Conservation (phyloP, 2,888 invertebrate species). For the Leuctra nigra region DNA sequence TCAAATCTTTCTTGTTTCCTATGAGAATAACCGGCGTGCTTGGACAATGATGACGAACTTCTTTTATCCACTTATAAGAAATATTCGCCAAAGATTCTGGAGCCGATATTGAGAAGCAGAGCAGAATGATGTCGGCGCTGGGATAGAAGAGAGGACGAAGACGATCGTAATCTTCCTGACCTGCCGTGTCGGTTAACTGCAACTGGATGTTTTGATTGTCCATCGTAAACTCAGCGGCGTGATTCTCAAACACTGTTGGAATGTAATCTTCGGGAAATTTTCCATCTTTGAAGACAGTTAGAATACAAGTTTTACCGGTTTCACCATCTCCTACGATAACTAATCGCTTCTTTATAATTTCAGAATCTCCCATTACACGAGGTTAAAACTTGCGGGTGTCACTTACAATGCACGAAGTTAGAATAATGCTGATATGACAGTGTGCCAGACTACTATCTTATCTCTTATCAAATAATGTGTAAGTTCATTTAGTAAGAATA, state of each 20-base stretch:
- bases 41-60: slow-evolving; percentile 54
- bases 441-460: too few species aligned
- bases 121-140: slow-evolving; percentile 55
- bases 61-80: slow-evolving; percentile 56
- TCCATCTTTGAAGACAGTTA: slow-evolving; percentile 53
- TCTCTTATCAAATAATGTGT: too few species aligned
- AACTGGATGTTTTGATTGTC: slow-evolving; percentile 48
- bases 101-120: slow-evolving; percentile 56
- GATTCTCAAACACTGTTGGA: slow-evolving; percentile 59
- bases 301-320: slow-evolving; percentile 53
- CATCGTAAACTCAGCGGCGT: slow-evolving; percentile 55
- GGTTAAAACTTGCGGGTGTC: too few species aligned
- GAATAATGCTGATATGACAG: too few species aligned
- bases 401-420: too few species aligned
- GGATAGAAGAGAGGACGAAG: slow-evolving; percentile 51
- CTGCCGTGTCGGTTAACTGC: slow-evolving; percentile 50
- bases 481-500: too few species aligned
- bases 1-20: slow-evolving; percentile 68
- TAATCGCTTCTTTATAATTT: slow-evolving; percentile 25
- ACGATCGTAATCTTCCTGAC: slow-evolving; percentile 50
- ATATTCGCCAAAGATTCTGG: slow-evolving; percentile 56
- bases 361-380: too few species aligned
- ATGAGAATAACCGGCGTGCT: slow-evolving; percentile 56
- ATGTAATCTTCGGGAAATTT: slow-evolving; percentile 58
- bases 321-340: slow-evolving; percentile 44